Conservation (phyloP, 2,113 vertebrate genomes). For the Aegithalos caudatus region DNA sequence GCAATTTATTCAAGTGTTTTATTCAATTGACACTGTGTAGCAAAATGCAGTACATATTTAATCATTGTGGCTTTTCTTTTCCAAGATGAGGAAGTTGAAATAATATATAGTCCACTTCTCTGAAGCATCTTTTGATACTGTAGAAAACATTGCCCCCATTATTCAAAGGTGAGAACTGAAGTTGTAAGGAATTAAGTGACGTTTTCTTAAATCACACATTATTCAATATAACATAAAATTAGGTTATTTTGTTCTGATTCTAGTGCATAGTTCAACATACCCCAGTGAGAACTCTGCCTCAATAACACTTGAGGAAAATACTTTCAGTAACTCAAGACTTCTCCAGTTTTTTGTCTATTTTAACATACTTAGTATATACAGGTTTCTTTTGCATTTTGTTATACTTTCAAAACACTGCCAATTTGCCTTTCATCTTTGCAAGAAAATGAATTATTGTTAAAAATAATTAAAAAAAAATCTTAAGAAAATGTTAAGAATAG, state of each 20-base stretch:
- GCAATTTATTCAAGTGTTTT: not conserved
- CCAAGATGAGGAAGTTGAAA: not conserved
- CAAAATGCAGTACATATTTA: not conserved
- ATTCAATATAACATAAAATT: not conserved
- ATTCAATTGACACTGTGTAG: not conserved
- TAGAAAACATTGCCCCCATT: not conserved
- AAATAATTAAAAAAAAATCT: not conserved
- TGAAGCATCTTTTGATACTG: not conserved
- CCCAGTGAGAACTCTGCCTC: not conserved
- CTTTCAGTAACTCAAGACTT: not conserved
- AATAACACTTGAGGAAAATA: not conserved
- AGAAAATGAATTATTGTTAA: not conserved
- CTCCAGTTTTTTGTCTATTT: not conserved
- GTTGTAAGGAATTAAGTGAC: not conserved
- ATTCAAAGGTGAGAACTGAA: not conserved
- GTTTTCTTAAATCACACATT: not conserved
- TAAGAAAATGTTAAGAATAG: not conserved
- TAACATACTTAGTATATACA: not conserved
- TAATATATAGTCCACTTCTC: not conserved
- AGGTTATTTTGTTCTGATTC: slow-evolving; percentile 10
- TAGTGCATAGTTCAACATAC: not conserved
- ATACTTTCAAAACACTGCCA: not conserved
- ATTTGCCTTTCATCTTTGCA: not conserved
- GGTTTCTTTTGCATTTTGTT: not conserved
- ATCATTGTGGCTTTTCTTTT: not conserved